Percentiles rank a stretch among this genome's conserved stretches.
These are phyloP conservation scores for Helicolenus hilgendorfi DNA, from an alignment of 2,797 vertebrate genomes.

Conservation along the genomic window DNA sequence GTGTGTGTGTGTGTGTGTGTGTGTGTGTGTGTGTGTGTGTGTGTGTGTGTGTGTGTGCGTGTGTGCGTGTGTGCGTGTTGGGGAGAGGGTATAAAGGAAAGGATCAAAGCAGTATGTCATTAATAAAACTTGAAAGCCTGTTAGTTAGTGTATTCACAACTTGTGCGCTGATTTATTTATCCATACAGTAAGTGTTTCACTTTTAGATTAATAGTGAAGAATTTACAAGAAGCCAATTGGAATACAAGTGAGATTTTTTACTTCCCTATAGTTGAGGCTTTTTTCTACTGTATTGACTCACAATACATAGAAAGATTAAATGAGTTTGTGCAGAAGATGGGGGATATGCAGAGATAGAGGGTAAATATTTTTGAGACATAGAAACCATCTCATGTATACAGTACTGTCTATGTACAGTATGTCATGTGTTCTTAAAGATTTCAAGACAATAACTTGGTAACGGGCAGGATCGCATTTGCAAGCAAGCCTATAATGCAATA, in stretches of 20 bases:
- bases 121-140: constrained; percentile 68
- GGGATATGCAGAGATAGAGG: background rate
- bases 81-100: background rate
- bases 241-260: constrained; percentile 32
- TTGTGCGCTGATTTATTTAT: constrained; percentile 58
- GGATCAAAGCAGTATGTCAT: constrained; percentile 65
- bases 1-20: no score
- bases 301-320: constrained; percentile 7
- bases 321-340: background rate
- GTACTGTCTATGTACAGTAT: background rate
- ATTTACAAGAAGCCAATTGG: constrained; percentile 42
- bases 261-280: background rate
- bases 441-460: background rate
- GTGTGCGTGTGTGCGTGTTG: no score
- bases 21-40: constrained; percentile 11
- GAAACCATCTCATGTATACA: background rate
- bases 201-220: constrained; percentile 44
- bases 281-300: background rate
- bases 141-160: constrained; percentile 39
- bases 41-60: background rate
- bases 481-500: constrained; percentile 13
- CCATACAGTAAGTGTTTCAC: constrained; percentile 30
- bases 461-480: background rate
- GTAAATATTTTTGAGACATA: background rate
- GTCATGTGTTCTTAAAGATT: background rate